Evolutionary conservation across 2,797 vertebrate species (phyloP), one percentile per base, ranked within the genome.

Genomic region (Chelidonichthys spinosus): DNA sequence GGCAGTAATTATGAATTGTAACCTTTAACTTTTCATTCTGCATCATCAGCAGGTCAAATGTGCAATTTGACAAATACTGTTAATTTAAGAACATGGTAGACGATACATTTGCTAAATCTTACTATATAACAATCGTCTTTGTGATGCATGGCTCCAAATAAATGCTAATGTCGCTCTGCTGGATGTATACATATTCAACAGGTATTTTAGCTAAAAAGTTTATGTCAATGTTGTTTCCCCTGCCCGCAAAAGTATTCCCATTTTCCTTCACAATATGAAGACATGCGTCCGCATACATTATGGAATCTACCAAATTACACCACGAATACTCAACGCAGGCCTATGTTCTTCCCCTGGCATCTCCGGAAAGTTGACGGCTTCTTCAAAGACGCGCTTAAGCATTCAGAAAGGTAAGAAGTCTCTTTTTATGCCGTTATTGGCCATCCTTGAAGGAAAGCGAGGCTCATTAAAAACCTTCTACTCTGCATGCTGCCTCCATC

Each of bases 401-500:
- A 59, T 50, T 69, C 43, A 32, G 50, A 5, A 4, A 62, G 47
- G 39, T 67, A 47, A 64, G 60, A 65, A 15, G 25, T 54, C 8
- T 11, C 0, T 47, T 32, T 69, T 62, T 49, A 39, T 42, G 39
- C 33, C 11, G 35, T 69, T 67, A 49, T 50, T 54, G 25, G 50
- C 39, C 35, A 67, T 58, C 7, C 44, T 72, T 61, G 42, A 81
- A 39, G 72, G 35, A 71, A 76, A 65, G 33, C 36, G 52, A 59
- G 39, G 50, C 67, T 77, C 67, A 73, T 59, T 76, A 60, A 73
- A 79, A 64, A 2, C 49, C 15, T 67, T 53, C 15, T 49, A 35
- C 18, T 59, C 53, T 11, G 59, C 52, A 25, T 0, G 1, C 53
- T 18, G 54, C 60, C 18, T 55, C 69, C 40, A 35, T 40, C 62